Conservation (phyloP, 1,140 invertebrate species). For the Pseudomyrmex dendroicus region DNA sequence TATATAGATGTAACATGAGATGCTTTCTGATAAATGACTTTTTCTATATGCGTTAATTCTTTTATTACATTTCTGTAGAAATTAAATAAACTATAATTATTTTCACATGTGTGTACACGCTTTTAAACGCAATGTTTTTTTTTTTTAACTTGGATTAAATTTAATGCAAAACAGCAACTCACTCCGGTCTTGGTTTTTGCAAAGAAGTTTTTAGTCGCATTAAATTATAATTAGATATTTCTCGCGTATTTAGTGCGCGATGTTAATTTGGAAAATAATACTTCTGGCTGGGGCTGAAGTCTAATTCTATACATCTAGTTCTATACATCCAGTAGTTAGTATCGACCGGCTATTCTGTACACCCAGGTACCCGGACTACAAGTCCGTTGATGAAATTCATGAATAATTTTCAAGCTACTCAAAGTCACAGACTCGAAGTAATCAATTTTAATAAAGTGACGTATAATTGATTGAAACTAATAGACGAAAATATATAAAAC, state of each 20-base stretch:
- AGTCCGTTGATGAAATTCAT: conserved; percentile 44
- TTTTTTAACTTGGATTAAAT: background rate
- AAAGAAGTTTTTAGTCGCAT: conserved; percentile 1
- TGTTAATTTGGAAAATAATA: conserved; percentile 11
- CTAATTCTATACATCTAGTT: background rate
- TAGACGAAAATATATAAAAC: background rate
- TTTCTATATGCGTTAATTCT: background rate
- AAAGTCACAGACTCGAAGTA: conserved; percentile 26
- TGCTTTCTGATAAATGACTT: background rate
- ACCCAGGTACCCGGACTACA: conserved; percentile 1
- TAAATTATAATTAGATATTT: conserved; percentile 23
- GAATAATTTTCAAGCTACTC: conserved; percentile 46
- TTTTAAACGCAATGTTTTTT: background rate
- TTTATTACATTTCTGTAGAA: background rate
- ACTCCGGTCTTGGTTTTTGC: background rate
- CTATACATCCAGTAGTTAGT: background rate
- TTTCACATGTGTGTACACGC: background rate
- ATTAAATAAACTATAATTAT: background rate
- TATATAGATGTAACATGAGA: no score
- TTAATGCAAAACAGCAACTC: background rate
- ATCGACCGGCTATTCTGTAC: conserved; percentile 32
- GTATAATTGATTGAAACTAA: conserved; percentile 42
- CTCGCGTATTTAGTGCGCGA: background rate
- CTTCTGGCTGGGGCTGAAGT: conserved; percentile 4
- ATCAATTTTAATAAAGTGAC: conserved; percentile 26